A percentile compares a stretch with the other conserved stretches of the same genome.
These are phyloP conservation scores for Ptychochromis oligacanthus DNA, from an alignment of 2,113 vertebrate species.

Conservation along the genomic window DNA sequence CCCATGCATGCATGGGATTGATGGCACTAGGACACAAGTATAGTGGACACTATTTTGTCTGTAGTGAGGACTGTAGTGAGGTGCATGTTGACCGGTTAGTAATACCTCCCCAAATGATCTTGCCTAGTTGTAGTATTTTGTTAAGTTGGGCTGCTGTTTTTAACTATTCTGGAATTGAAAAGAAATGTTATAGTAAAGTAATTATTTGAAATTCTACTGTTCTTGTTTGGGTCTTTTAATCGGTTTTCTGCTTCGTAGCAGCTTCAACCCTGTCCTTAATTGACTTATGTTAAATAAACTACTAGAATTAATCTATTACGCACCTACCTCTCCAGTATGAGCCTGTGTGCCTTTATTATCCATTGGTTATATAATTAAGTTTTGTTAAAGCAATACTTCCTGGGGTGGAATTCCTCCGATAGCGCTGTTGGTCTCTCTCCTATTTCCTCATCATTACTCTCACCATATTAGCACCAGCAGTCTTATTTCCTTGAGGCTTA, in stretches of 20 bases:
- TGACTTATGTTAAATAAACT: not conserved
- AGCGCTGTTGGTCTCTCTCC: not conserved
- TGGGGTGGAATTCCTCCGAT: not conserved
- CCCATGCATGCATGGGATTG: not conserved
- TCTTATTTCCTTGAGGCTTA: not conserved
- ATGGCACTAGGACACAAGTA: not conserved
- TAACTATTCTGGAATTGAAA: not conserved
- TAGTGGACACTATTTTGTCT: not conserved
- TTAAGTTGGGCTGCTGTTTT: not conserved
- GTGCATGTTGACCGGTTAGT: too few species aligned
- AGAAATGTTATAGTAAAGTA: too few species aligned
- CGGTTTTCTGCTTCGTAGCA: not conserved
- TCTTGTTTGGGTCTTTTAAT: not conserved
- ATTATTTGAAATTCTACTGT: too few species aligned
- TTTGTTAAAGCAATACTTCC: not conserved
- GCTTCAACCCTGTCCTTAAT: not conserved
- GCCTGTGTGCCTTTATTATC: not conserved
- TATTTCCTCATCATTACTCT: not conserved
- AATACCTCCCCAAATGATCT: not conserved
- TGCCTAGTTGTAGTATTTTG: too few species aligned
- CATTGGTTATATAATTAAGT: not conserved
- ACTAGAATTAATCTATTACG: not conserved
- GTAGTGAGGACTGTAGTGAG: too few species aligned
- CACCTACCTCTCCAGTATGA: not conserved
- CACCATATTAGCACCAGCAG: not conserved